Evolutionary conservation across 2,113 vertebrate species (phyloP).

Genomic region (Lichenostomus cassidix): DNA sequence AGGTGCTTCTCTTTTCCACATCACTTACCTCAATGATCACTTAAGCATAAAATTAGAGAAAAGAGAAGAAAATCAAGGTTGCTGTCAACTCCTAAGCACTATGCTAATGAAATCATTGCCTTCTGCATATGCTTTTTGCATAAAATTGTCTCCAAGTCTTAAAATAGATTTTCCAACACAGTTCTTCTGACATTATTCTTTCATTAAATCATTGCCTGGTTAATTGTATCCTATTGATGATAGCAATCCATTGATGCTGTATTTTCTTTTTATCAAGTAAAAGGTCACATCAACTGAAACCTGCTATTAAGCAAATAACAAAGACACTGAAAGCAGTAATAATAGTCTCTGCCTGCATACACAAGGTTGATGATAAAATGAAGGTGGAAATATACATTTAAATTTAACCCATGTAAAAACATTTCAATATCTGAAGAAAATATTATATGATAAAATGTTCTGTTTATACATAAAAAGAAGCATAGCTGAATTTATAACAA

Average conservation of each 20-base stretch:
- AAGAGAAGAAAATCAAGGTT: conserved; percentile 51
- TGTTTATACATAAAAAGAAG: not conserved
- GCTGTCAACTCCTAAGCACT: conserved; percentile 49
- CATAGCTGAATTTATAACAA: not conserved
- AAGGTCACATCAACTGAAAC: conserved; percentile 63
- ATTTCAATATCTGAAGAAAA: conserved; percentile 13
- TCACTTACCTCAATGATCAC: conserved; percentile 55
- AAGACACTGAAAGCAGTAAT: conserved; percentile 60
- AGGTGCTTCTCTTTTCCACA: conserved; percentile 30
- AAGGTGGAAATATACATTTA: conserved; percentile 34
- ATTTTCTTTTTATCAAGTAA: conserved; percentile 68
- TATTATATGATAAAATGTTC: not conserved
- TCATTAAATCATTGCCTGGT: conserved; percentile 63
- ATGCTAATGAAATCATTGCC: conserved; percentile 62
- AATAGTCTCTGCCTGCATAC: conserved; percentile 12
- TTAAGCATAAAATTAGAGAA: conserved; percentile 69
- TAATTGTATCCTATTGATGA: conserved; percentile 68
- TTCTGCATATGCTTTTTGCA: conserved; percentile 44
- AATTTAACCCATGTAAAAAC: conserved; percentile 27
- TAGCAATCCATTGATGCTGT: conserved; percentile 53
- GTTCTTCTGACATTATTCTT: conserved; percentile 64
- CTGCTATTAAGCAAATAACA: conserved; percentile 67
- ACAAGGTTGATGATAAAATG: conserved; percentile 18
- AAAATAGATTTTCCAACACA: conserved; percentile 62
- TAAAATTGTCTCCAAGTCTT: conserved; percentile 59